Base-by-base conservation (phyloP, 2,888 invertebrate species). In the Andrena praecox region DNA sequence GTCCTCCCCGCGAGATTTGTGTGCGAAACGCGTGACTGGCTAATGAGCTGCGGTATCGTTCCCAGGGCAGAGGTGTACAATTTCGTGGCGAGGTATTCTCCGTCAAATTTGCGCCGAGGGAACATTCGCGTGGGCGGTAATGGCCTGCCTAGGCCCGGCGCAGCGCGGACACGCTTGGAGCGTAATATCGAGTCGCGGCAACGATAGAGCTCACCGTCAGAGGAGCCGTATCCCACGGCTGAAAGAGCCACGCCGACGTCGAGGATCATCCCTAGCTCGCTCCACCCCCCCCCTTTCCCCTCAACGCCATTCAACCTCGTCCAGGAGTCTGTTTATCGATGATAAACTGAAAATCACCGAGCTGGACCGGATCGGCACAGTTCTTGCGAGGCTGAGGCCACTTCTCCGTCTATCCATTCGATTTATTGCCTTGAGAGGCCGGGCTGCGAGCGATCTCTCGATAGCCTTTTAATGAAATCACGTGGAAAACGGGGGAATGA, bases 381-480 rank as follows among this genome's bases (percentile, higher is more conserved):
- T 16, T 27, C 60, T 27, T 56, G 20, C 24, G 56, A 20, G 24
- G 24, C 56, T 48, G 29, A 48, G n/a, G 24, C 52, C 16, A 16
- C 62, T 73, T 54, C 29, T 42, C n/a, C 42, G 16, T 56, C 63
- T 73, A 72, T 63, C 64, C 59, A 48, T 60, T 62, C 59, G 75
- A 35, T 79, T 79, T 69, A 76, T 76, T 76, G 76, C 48, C 50
- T 64, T 52, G 50, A 68, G 68, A 56, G 56, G 12, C 56, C 68
- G 24, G 67, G 68, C 60, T 63, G 48, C n/a, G 64, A 62, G 54
- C 67, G 77, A 77, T 80, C 66, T 35, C 29, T 56, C 63, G 67
- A 68, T 72, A 63, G 77, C 72, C 80, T 72, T 77, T 80, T 77
- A 80, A 77, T 72, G 71, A 77, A 80, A 80, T 80, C 80, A 77